Evolutionary conservation across 2,113 vertebrate species (phyloP).

Genomic region (Trogon melanurus): DNA sequence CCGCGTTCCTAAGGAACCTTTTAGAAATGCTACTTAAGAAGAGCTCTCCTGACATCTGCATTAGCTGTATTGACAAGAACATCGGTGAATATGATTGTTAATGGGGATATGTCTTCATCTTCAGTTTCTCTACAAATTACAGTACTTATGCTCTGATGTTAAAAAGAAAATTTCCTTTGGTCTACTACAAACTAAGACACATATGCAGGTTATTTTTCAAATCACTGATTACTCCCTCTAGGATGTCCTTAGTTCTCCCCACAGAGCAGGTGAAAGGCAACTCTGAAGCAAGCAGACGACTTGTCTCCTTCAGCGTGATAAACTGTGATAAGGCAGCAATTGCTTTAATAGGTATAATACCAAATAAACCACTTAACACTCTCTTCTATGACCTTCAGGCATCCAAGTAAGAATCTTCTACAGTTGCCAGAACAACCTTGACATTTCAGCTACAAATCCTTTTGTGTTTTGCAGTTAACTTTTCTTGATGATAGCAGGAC

Average conservation of each 20-base stretch:
- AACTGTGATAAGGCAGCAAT: constrained; percentile 1
- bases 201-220: background rate
- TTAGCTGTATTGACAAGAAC: background rate
- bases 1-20: background rate
- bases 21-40: background rate
- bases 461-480: background rate
- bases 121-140: background rate
- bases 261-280: background rate
- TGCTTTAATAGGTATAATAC: background rate
- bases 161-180: background rate
- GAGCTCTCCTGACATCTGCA: background rate
- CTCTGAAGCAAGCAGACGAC: background rate
- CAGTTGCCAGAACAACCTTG: background rate
- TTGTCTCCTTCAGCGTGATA: background rate
- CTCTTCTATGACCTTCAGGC: background rate
- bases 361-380: constrained; percentile 2
- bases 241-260: background rate
- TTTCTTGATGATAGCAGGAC: background rate
- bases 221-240: background rate
- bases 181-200: background rate
- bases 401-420: background rate
- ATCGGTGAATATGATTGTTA: background rate
- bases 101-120: background rate
- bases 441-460: constrained; percentile 1
- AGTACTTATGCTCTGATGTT: background rate